phyloP scores from a whole-genome alignment of 2,113 vertebrate genomes.

The Saimiri boliviensis region DNA sequence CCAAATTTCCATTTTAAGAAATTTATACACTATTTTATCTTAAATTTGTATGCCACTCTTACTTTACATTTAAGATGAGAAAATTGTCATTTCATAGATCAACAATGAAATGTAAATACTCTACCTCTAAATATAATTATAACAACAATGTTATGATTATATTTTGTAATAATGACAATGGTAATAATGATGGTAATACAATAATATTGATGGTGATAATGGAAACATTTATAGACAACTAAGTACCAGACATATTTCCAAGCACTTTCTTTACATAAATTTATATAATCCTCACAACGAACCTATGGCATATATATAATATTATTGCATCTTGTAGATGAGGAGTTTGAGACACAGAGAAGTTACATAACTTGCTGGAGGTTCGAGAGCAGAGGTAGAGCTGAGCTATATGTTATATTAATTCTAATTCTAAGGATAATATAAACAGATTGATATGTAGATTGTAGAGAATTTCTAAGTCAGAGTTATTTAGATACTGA shows the following conservation, averaged over 20 bases:
- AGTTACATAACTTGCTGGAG: not conserved
- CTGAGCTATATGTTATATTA: not conserved
- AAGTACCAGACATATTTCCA: not conserved
- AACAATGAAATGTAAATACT: conserved; percentile 10
- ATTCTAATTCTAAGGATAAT: not conserved
- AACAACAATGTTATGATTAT: not conserved
- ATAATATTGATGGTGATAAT: not conserved
- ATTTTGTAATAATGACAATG: not conserved
- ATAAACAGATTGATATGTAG: not conserved
- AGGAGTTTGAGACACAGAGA: not conserved
- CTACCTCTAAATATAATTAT: not conserved
- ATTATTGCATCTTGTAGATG: not conserved
- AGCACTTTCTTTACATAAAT: not conserved
- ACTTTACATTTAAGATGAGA: not conserved
- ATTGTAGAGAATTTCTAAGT: not conserved
- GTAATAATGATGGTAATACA: not conserved
- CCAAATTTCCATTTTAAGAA: conserved; percentile 18
- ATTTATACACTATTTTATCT: conserved; percentile 10
- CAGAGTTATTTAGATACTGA: not conserved
- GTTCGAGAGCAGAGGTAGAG: not conserved
- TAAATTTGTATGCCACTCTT: not conserved
- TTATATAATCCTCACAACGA: not conserved
- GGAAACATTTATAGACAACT: not conserved
- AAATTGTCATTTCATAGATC: not conserved
- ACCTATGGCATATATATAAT: not conserved